A percentile compares a stretch with the other conserved stretches of the same genome.
These are phyloP conservation scores for Zosterops japonicus DNA, from an alignment of 2,113 vertebrate species.

Conservation along the genomic window DNA sequence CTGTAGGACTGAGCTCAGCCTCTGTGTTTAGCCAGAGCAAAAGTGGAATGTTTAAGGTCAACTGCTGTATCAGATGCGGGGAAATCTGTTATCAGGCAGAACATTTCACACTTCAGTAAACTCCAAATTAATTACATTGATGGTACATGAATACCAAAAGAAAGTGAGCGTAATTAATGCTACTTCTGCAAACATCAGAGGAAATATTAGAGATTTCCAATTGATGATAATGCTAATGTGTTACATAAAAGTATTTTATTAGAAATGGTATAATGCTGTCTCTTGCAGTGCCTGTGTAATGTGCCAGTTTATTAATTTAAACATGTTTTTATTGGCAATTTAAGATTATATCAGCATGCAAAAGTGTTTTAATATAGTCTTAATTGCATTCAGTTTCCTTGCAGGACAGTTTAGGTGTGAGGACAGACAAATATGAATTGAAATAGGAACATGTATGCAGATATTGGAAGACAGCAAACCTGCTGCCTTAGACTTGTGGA, in stretches of 20 bases:
- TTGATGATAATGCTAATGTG: slow-evolving; percentile 46
- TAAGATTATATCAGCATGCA: background rate
- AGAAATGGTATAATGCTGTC: background rate
- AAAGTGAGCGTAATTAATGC: background rate
- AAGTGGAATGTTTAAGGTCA: slow-evolving; percentile 4
- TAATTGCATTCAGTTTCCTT: background rate
- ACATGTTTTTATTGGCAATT: slow-evolving; percentile 24
- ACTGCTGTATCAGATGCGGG: background rate
- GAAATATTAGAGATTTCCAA: slow-evolving; percentile 42
- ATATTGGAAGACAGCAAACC: background rate
- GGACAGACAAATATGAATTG: background rate
- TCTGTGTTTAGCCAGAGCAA: background rate
- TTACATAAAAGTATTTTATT: slow-evolving; percentile 23
- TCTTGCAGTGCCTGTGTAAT: slow-evolving; percentile 19
- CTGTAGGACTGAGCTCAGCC: background rate
- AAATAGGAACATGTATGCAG: background rate
- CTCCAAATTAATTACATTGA: slow-evolving; percentile 42
- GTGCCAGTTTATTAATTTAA: slow-evolving; percentile 42
- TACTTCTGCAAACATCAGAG: slow-evolving; percentile 47
- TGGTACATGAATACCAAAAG: slow-evolving; percentile 49
- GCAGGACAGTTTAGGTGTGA: background rate
- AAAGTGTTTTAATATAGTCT: background rate
- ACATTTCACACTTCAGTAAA: slow-evolving; percentile 49
- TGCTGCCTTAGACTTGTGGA: background rate
- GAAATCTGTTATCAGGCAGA: slow-evolving; percentile 57